These are phyloP conservation scores for Gymnorhina tibicen DNA, from an alignment of 2,113 vertebrate species.

Conservation along the genomic window DNA sequence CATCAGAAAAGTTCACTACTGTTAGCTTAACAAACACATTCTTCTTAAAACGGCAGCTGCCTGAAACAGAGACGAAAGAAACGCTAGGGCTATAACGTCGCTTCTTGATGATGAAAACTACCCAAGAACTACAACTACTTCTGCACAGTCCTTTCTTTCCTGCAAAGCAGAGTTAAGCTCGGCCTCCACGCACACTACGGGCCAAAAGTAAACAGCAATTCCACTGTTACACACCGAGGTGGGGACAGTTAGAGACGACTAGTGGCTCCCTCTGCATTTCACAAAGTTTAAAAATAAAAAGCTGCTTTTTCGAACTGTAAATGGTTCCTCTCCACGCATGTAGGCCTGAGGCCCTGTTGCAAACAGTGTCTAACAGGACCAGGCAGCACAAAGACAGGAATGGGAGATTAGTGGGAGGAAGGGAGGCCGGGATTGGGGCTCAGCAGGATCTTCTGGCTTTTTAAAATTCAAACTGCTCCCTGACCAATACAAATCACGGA, in stretches of 20 bases:
- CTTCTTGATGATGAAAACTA: constrained; percentile 69
- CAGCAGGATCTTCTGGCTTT: constrained; percentile 81
- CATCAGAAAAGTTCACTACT: not conserved
- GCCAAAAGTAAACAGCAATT: not conserved
- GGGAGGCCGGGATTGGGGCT: constrained; percentile 78
- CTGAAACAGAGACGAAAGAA: not conserved
- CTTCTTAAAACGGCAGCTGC: not conserved
- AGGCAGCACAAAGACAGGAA: constrained; percentile 84
- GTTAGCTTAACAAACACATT: not conserved
- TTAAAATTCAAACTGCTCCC: constrained; percentile 83
- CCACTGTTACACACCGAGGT: not conserved
- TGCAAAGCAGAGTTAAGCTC: not conserved
- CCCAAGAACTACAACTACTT: constrained; percentile 54
- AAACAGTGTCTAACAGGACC: constrained; percentile 68
- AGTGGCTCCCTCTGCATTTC: constrained; percentile 19
- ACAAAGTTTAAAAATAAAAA: constrained; percentile 52
- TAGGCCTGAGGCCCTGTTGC: constrained; percentile 3
- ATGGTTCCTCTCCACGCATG: constrained; percentile 44
- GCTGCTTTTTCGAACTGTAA: constrained; percentile 40
- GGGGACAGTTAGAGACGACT: constrained; percentile 31
- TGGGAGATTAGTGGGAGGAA: constrained; percentile 78
- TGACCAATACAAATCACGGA: constrained; percentile 79
- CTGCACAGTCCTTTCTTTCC: constrained; percentile 49
- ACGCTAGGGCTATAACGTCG: not conserved
- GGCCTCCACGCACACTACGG: not conserved